Evolutionary conservation across 2,888 invertebrate genomes (phyloP).

Genomic region (Agrochola lychnidis): DNA sequence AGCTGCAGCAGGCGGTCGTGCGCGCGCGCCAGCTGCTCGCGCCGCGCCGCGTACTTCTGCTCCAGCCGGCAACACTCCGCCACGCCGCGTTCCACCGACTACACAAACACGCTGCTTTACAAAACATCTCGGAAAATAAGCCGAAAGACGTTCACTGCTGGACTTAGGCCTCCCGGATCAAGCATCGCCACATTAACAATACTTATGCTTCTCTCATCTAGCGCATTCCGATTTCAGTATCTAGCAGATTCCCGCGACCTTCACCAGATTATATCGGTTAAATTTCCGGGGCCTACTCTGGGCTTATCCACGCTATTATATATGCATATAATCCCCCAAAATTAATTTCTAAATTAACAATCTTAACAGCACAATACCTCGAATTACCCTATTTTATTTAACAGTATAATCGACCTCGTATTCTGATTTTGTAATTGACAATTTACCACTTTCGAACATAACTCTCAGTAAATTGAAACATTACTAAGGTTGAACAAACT

Average conservation of each 20-base stretch:
- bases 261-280: background rate
- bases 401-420: background rate
- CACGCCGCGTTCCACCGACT: slow-evolving; percentile 97
- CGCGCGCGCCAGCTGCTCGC: slow-evolving; percentile 93
- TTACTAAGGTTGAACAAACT: background rate
- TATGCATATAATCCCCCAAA: background rate
- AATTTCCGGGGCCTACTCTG: background rate
- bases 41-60: slow-evolving; percentile 94
- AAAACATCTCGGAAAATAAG: background rate
- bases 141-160: too few species aligned
- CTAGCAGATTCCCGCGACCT: background rate
- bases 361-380: background rate
- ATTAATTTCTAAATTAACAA: background rate
- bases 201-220: background rate
- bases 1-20: slow-evolving; percentile 94
- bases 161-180: background rate
- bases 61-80: slow-evolving; percentile 96
- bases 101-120: background rate
- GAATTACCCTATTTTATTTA: background rate
- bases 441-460: background rate
- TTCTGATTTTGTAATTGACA: background rate
- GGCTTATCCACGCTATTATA: background rate
- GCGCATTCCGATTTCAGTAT: background rate
- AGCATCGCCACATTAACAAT: background rate
- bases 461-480: background rate